These are phyloP conservation scores for Orthonychiurus folsomi DNA, from an alignment of 2,888 invertebrate species.

Conservation along the genomic window DNA sequence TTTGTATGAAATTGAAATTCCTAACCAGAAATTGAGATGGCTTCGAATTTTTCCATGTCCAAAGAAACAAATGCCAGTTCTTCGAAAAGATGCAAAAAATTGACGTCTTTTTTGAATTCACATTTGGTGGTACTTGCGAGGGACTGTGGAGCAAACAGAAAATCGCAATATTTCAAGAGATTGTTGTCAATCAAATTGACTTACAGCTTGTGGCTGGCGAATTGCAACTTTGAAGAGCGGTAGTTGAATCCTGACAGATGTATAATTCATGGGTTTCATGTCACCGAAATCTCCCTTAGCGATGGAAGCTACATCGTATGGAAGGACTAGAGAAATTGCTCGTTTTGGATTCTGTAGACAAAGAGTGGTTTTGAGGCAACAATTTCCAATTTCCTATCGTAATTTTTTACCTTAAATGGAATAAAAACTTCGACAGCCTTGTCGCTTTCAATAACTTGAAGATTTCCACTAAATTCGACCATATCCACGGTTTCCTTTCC, in stretches of 20 bases:
- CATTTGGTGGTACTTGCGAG: background rate
- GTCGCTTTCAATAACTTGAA: slow-evolving; percentile 14
- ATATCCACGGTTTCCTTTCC: slow-evolving; percentile 14
- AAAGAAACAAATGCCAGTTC: background rate
- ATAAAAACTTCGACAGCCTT: slow-evolving; percentile 16
- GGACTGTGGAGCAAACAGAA: background rate
- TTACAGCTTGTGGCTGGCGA: slow-evolving; percentile 6
- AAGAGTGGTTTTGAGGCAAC: background rate
- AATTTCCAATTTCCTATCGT: too few species aligned
- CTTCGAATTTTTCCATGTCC: slow-evolving; percentile 7
- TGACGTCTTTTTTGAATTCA: slow-evolving; percentile 9
- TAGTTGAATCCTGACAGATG: slow-evolving; percentile 11
- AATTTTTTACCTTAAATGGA: slow-evolving; percentile 18
- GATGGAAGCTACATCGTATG: background rate
- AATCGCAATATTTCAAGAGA: background rate
- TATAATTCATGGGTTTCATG: background rate
- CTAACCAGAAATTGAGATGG: slow-evolving; percentile 11
- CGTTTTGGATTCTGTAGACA: slow-evolving; percentile 10
- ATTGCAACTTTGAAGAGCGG: slow-evolving; percentile 8
- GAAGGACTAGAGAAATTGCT: slow-evolving; percentile 9
- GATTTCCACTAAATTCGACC: slow-evolving; percentile 15
- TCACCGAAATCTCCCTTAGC: background rate
- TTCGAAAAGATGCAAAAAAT: slow-evolving; percentile 7
- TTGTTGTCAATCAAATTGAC: background rate
- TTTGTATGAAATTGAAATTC: background rate